Conservation (phyloP, 2,888 invertebrate species). For the Drosophila mimetica region DNA sequence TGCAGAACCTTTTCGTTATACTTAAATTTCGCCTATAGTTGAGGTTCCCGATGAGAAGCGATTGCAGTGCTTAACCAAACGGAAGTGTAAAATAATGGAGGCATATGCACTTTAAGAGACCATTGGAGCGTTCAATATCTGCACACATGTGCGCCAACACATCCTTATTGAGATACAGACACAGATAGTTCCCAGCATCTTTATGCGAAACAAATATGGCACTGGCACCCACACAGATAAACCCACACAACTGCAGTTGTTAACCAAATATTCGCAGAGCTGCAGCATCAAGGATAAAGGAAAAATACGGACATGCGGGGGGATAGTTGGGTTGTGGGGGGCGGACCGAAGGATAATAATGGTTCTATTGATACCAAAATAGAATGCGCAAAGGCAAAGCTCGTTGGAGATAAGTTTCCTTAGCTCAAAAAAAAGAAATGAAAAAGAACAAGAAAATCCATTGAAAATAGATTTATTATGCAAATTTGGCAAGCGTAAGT, state of each 20-base stretch:
- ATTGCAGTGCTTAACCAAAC: slow-evolving; percentile 30
- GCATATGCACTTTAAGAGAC: slow-evolving; percentile 53
- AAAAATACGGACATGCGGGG: neutral
- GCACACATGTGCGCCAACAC: slow-evolving; percentile 36
- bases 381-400: slow-evolving; percentile 42
- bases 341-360: slow-evolving; percentile 25
- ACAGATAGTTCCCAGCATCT: slow-evolving; percentile 23
- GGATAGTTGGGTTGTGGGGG: slow-evolving; percentile 2
- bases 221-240: slow-evolving; percentile 33
- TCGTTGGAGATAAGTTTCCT: slow-evolving; percentile 21
- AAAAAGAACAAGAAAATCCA: slow-evolving; percentile 57
- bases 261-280: slow-evolving; percentile 56
- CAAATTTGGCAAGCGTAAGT: slow-evolving; percentile 74
- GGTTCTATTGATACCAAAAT: slow-evolving; percentile 57
- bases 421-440: slow-evolving; percentile 17
- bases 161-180: slow-evolving; percentile 17
- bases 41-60: slow-evolving; percentile 13
- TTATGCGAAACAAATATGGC: slow-evolving; percentile 57
- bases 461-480: slow-evolving; percentile 81
- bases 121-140: slow-evolving; percentile 47
- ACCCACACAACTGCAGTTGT: slow-evolving; percentile 37
- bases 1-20: too few species aligned
- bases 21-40: neutral
- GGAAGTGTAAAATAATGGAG: slow-evolving; percentile 33
- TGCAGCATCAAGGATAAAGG: slow-evolving; percentile 19